A percentile compares a stretch with the other conserved stretches of the same genome.
Conservation (phyloP, 2,797 vertebrate species). For the Hybognathus amarus region DNA sequence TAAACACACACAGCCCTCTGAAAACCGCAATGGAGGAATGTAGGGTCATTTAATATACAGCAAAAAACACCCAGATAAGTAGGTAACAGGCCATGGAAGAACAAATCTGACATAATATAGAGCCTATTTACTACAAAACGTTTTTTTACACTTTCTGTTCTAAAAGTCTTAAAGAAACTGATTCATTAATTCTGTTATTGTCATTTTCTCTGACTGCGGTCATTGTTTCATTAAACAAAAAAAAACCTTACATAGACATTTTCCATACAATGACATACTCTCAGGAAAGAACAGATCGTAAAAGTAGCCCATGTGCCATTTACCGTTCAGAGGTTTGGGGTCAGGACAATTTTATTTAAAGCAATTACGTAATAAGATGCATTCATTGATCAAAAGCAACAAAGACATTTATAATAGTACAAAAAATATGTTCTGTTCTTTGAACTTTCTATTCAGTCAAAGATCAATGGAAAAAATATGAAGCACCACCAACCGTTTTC, state of each 20-base stretch:
- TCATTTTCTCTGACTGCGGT: not conserved
- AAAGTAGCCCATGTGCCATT: not conserved
- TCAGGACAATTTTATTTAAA: not conserved
- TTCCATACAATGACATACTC: not conserved
- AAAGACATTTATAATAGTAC: not conserved
- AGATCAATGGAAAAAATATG: not conserved
- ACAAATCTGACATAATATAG: not conserved
- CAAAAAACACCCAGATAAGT: not conserved
- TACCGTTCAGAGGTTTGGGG: not conserved
- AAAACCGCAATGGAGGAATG: conserved; percentile 31
- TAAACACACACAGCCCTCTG: conserved; percentile 31
- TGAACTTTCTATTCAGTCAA: not conserved
- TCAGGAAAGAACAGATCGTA: too few species aligned
- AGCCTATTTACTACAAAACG: not conserved
- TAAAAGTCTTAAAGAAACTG: not conserved
- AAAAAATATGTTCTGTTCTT: not conserved
- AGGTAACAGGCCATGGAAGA: not conserved
- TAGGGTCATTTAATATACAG: conserved; percentile 37
- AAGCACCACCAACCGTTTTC: not conserved
- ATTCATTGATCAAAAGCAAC: not conserved
- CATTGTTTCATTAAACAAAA: not conserved
- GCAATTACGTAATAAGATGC: not conserved
- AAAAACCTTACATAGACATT: too few species aligned
- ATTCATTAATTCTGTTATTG: not conserved
- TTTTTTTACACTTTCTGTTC: not conserved